Evolutionary conservation across 2,113 vertebrate species (phyloP), one percentile per base, ranked within the genome.

Genomic region (Ifrita kowaldi): DNA sequence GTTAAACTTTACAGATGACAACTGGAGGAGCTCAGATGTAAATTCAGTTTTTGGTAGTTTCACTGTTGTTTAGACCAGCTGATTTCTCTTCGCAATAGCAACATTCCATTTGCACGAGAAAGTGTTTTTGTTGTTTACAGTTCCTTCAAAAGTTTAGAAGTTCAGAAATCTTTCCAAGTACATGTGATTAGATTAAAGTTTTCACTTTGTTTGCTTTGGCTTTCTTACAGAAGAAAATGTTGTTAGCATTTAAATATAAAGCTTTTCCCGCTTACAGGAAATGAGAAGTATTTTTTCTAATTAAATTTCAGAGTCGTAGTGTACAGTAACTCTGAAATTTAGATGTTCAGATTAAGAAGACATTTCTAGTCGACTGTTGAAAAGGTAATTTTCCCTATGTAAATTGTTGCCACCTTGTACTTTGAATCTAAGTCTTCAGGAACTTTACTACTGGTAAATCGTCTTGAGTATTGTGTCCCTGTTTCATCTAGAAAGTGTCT

Each of bases 1-100:
- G 87, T 98, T 98, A 97, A 97, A 94, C 93, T 97, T 97, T 98
- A 96, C 97, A 98, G 97, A 97, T 98, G 98, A 97, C 93, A 88
- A 56, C 87, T 92, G 91, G 87, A 93, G 96, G 87, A 87, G 83
- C 88, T 95, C 69, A 86, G 91, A 84, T 95, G 47, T 87, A 96
- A 97, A 97, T 93, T 90, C 77, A 97, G 97, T 98, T 95, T 97
- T 96, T 24, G 84, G 69, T 97, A 77, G 60, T 89, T 78, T 90
- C 88, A 32, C 97, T 95, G 95, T 95, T 97, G 88, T 94, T 96
- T 82, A 86, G 94, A 80, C 90, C 94, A 97, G 93, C 69, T 69
- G n/a, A n/a, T 93, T 98, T 96, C 73, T 90, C 84, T 97, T 64
- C 93, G 89, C 81, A 95, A 35, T 46, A 89, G 87, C 79, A 73